Evolutionary conservation across 2,113 vertebrate species (phyloP).

Genomic region (Jaculus jaculus): DNA sequence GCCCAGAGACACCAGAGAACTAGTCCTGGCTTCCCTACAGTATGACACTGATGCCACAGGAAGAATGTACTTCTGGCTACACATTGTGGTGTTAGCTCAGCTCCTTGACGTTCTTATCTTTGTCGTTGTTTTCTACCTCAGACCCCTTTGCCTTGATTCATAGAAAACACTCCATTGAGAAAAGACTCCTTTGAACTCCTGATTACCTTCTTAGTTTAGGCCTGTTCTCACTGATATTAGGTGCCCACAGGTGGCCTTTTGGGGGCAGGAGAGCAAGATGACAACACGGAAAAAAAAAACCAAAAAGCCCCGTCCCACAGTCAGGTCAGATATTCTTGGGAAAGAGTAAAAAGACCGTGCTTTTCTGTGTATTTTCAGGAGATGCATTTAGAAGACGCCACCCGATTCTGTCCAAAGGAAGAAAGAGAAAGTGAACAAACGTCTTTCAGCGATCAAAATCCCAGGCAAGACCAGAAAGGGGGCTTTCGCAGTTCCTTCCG

Average conservation of each 20-base stretch:
- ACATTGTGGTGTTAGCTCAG: not conserved
- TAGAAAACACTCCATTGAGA: not conserved
- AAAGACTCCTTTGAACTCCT: not conserved
- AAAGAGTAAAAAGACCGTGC: slow-evolving; percentile 29
- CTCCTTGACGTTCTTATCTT: slow-evolving; percentile 19
- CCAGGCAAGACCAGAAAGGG: slow-evolving; percentile 95
- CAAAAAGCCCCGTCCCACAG: slow-evolving; percentile 33
- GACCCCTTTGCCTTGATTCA: not conserved
- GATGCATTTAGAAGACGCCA: slow-evolving; percentile 89
- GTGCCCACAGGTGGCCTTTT: not conserved
- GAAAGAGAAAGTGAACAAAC: slow-evolving; percentile 91
- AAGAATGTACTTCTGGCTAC: not conserved
- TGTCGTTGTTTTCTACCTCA: not conserved
- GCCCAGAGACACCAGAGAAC: not conserved
- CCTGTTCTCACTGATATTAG: slow-evolving; percentile 14
- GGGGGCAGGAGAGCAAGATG: slow-evolving; percentile 21
- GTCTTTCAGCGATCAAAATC: slow-evolving; percentile 93
- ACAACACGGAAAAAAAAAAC: not conserved
- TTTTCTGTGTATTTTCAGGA: slow-evolving; percentile 87
- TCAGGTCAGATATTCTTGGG: slow-evolving; percentile 71
- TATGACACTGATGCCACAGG: not conserved
- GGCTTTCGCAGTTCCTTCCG: slow-evolving; percentile 98
- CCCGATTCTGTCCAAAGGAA: slow-evolving; percentile 90
- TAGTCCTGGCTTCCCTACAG: not conserved
- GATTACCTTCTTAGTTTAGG: not conserved